phyloP scores from a whole-genome alignment of 2,888 invertebrate species.

The Eristalis intricaria region DNA sequence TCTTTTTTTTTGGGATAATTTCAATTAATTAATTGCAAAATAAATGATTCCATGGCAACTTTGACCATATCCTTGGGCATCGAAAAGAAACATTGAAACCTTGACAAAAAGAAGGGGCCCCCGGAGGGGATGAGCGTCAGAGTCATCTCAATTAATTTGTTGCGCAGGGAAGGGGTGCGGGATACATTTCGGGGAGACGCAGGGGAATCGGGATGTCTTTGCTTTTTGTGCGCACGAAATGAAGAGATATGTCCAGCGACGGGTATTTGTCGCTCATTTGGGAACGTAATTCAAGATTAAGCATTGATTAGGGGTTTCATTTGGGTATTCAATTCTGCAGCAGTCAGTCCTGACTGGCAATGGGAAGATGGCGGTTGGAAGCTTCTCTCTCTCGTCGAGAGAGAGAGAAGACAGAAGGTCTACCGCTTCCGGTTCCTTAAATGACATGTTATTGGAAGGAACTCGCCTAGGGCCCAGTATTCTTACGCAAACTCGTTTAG shows the following conservation, averaged over 20 bases:
- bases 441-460: too few species aligned
- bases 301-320: too few species aligned
- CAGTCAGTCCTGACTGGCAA: too few species aligned
- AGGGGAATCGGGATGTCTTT: not conserved
- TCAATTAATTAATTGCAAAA: conserved; percentile 42
- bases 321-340: too few species aligned
- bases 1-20: conserved; percentile 7
- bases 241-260: not conserved
- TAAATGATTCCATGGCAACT: not conserved
- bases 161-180: not conserved
- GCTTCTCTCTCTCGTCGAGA: too few species aligned
- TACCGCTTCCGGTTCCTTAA: too few species aligned
- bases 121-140: not conserved
- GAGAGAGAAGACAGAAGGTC: too few species aligned
- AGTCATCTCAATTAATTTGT: too few species aligned
- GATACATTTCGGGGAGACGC: not conserved
- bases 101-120: not conserved
- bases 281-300: not conserved
- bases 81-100: not conserved
- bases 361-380: too few species aligned
- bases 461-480: too few species aligned
- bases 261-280: not conserved
- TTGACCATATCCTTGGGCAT: conserved; percentile 17
- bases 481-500: too few species aligned
- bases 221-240: not conserved